Conservation (phyloP, 2,113 vertebrate species). For the Ciconia maguari region DNA sequence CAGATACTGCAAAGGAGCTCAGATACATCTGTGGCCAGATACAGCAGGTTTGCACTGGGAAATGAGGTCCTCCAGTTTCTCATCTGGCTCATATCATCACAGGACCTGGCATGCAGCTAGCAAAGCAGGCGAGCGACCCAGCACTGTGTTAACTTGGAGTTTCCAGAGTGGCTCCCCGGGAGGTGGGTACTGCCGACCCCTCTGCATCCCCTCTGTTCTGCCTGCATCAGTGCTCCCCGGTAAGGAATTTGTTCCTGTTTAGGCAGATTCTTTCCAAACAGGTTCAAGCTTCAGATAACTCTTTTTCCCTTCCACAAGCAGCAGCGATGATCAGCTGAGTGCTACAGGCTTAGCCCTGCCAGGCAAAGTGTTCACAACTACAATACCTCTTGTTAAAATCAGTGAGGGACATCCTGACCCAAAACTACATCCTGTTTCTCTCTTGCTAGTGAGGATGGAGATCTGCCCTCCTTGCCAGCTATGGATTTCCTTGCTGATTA, state of each 20-base stretch:
- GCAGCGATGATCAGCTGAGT: background rate
- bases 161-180: background rate
- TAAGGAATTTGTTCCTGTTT: too few relatives aligned
- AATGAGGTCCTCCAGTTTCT: background rate
- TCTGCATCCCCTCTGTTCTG: background rate
- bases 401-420: background rate
- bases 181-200: background rate
- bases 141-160: background rate
- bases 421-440: background rate
- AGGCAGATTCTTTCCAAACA: background rate
- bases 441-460: background rate
- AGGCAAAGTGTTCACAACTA: background rate
- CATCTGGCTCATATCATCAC: background rate
- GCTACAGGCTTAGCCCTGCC: background rate
- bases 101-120: background rate
- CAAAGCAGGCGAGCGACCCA: background rate
- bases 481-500: background rate
- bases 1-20: background rate
- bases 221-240: accelerated
- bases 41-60: background rate
- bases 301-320: background rate
- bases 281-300: background rate
- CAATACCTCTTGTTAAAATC: background rate
- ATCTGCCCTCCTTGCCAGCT: background rate
- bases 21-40: background rate